A percentile compares a stretch with the other conserved stretches of the same genome.
phyloP scores from a whole-genome alignment of 2,113 vertebrate species.

The Phrynocephalus versicolor region DNA sequence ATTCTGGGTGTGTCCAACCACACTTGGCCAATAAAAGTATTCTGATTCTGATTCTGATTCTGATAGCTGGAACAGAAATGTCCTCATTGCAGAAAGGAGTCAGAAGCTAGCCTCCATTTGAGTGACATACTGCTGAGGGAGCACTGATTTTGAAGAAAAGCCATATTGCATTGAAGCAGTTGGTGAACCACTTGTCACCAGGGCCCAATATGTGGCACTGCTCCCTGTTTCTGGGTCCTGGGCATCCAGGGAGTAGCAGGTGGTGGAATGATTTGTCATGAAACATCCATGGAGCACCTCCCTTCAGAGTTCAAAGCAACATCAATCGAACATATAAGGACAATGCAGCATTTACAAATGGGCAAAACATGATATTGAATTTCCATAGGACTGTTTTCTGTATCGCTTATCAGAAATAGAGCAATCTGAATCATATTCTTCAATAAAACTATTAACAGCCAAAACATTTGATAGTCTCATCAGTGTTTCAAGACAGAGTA shows the following conservation, averaged over 20 bases:
- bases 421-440: not conserved
- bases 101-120: not conserved
- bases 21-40: no score
- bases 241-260: not conserved
- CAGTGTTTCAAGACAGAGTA: not conserved
- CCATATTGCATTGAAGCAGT: not conserved
- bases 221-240: no score
- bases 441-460: not conserved
- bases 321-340: no score
- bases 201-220: no score
- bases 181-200: no score
- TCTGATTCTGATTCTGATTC: no score
- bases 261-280: not conserved
- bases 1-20: no score
- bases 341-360: no score
- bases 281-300: no score
- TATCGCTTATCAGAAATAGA: not conserved
- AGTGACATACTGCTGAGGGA: not conserved
- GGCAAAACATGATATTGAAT: no score
- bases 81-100: not conserved
- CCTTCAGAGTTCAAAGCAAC: no score
- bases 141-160: not conserved
- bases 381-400: no score
- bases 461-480: not conserved
- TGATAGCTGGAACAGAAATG: not conserved